These are phyloP conservation scores for Stercorarius parasiticus DNA, from an alignment of 2,113 vertebrate species.

Conservation along the genomic window DNA sequence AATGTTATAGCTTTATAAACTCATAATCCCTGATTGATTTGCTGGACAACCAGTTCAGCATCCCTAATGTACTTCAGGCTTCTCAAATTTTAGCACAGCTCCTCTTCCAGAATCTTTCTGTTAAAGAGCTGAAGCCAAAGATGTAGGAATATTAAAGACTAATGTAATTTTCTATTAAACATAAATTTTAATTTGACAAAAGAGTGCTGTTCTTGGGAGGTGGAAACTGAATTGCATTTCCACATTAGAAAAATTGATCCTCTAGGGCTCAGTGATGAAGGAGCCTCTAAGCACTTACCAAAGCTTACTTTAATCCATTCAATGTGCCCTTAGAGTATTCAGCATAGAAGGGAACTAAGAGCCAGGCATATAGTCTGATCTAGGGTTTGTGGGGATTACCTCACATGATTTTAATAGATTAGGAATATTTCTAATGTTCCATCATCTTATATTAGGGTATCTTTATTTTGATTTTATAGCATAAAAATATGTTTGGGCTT, in stretches of 20 bases:
- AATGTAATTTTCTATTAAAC: neutral
- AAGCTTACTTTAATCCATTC: constrained; percentile 8
- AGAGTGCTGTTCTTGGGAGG: neutral
- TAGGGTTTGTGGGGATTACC: neutral
- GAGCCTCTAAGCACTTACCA: neutral
- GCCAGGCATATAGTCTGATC: neutral
- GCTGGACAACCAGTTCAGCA: neutral
- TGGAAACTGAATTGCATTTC: neutral
- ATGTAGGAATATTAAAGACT: neutral
- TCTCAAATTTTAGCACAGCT: neutral
- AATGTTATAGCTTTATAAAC: neutral
- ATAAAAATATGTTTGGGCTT: neutral
- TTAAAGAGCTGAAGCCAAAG: neutral
- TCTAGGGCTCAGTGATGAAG: neutral
- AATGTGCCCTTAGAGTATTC: neutral
- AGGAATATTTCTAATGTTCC: neutral
- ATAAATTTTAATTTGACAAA: constrained; percentile 21
- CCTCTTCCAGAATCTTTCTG: neutral
- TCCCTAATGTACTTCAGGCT: neutral
- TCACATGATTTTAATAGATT: neutral
- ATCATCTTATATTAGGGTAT: neutral
- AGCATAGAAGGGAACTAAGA: neutral
- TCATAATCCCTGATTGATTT: neutral
- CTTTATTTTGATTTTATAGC: neutral
- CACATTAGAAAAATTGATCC: neutral